Evolutionary conservation across 30 jellyfish, hydroid and myxozoan genomes (phyloP), one percentile per base, ranked within the genome.

Genomic region (Cassiopea andromeda): DNA sequence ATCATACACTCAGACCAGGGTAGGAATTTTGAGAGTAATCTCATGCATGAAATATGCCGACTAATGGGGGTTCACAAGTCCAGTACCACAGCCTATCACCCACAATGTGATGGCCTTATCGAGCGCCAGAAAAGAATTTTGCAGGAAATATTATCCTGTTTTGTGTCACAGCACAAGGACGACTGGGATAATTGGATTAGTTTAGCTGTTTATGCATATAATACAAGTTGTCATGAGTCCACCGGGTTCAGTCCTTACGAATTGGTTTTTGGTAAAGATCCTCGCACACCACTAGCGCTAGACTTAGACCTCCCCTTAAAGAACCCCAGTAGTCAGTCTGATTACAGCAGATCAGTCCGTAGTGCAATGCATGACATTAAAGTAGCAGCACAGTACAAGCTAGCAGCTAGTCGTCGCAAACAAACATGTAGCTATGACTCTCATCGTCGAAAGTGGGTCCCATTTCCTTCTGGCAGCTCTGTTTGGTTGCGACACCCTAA

Each of bases 1-100:
- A 59, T 60, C 38, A 90, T 73, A 44, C 93, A 82, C 60, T 90
- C 97, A 1, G 94, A 90, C 69, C 93, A 83, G 48, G 97, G 95
- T 27, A 38, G 81, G 67, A 87, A 87, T 78, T 87, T 78, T 67
- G 90, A 77, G 71, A 77, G 90, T 60, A 48, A 43, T 47, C 9
- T 87, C 13, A 77, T 87, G 91, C 90, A 77, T 13, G 90, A 87
- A 78, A 57, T 89, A 1, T 77, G 88, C 50, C 44, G 83, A 14
- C 48, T 73, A 43, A 85, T 85, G 94, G 94, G 85, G 59, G 43
- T 68, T 15, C 84, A 87, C 69, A 87, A 78, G 70, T 48, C 94
- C 1, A 89, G 94, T 60, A 76, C 93, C 49, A 85, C 87, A 7
- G 87, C 93, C 76, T 74, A 85, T 15, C 87, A 85, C 81, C 93